phyloP scores from a whole-genome alignment of 2,113 vertebrate species.

The Brachyhypopomus occidentalis region DNA sequence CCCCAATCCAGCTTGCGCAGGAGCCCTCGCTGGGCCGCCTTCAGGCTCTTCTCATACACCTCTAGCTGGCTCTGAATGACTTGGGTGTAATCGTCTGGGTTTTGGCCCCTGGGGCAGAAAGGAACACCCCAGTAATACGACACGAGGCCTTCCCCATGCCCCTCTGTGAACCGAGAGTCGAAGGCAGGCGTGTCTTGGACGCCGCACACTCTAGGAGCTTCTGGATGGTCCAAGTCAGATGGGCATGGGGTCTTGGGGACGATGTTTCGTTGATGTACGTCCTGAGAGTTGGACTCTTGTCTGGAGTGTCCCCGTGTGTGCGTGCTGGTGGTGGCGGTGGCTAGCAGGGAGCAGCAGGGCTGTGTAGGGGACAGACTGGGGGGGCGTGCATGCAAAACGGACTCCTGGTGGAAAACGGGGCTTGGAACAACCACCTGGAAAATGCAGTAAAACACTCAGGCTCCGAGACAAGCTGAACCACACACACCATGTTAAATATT shows the following conservation, averaged over 20 bases:
- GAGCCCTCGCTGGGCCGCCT: conserved; percentile 84
- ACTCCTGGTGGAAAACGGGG: conserved; percentile 65
- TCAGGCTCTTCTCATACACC: conserved; percentile 90
- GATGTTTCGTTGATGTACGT: background rate
- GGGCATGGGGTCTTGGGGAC: background rate
- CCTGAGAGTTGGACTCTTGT: background rate
- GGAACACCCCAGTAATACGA: conserved; percentile 96
- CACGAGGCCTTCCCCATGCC: conserved; percentile 64
- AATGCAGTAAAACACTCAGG: background rate
- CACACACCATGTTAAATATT: background rate
- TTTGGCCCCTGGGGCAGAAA: conserved; percentile 88
- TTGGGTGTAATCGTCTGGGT: conserved; percentile 88
- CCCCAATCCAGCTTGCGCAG: conserved; percentile 87
- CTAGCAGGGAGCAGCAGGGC: background rate
- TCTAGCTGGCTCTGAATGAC: conserved; percentile 94
- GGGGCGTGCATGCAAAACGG: background rate
- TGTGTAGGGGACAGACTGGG: conserved; percentile 26
- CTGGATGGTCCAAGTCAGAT: background rate
- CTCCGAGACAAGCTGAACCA: background rate
- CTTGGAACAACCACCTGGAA: conserved; percentile 56
- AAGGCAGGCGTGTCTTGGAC: background rate
- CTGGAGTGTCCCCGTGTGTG: background rate
- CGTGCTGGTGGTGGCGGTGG: background rate
- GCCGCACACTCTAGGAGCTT: background rate
- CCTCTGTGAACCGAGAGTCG: background rate